phyloP scores from a whole-genome alignment of 1,140 invertebrate genomes.

The Hypsibius dujardini region DNA sequence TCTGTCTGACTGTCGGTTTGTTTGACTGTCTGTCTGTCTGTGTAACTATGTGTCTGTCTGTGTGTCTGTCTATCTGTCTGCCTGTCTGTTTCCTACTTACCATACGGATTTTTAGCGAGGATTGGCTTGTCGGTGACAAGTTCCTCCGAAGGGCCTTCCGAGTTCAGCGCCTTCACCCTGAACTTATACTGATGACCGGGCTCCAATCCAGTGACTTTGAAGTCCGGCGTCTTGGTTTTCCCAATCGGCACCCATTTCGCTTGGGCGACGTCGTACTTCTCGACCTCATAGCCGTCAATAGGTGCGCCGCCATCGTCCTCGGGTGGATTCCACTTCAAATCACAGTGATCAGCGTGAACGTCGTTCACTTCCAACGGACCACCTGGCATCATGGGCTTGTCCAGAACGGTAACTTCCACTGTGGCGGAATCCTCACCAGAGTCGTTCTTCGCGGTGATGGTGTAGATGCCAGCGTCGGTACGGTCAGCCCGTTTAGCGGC shows the following conservation, averaged over 20 bases:
- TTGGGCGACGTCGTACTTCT: slow-evolving; percentile 75
- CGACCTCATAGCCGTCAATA: slow-evolving; percentile 77
- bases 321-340: slow-evolving; percentile 79
- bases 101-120: slow-evolving; percentile 41
- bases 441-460: slow-evolving; percentile 71
- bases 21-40: too few relatives aligned
- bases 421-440: slow-evolving; percentile 79
- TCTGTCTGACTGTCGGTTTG: too few relatives aligned
- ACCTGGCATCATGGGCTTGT: slow-evolving; percentile 47
- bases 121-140: slow-evolving; percentile 32
- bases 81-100: slow-evolving; percentile 25
- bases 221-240: slow-evolving; percentile 52
- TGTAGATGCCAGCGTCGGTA: slow-evolving; percentile 73
- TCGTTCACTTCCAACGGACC: slow-evolving; percentile 65
- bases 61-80: too few relatives aligned
- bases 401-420: slow-evolving; percentile 76
- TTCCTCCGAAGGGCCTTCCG: slow-evolving; percentile 72
- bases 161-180: slow-evolving; percentile 85
- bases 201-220: slow-evolving; percentile 64
- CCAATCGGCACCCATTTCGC: slow-evolving; percentile 38
- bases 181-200: slow-evolving; percentile 95
- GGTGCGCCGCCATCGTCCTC: slow-evolving; percentile 86
- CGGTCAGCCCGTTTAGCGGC: slow-evolving; percentile 64
- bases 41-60: too few relatives aligned
- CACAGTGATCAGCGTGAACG: slow-evolving; percentile 73